Percentiles rank a stretch among this genome's conserved stretches.
Conservation (phyloP, 1,140 invertebrate genomes). For the Drosophila micromelanica region DNA sequence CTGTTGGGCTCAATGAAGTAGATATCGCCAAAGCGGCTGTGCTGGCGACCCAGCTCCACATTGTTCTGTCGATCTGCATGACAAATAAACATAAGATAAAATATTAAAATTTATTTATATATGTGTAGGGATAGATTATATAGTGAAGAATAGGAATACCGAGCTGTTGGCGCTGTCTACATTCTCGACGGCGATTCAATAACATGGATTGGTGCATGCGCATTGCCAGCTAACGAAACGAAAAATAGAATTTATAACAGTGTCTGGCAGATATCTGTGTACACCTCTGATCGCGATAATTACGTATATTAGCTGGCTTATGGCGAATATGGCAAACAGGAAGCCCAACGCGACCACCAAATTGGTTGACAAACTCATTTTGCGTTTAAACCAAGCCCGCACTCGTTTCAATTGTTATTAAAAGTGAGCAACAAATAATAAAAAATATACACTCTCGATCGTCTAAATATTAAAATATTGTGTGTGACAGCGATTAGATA, state of each 20-base stretch:
- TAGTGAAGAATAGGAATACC: not conserved
- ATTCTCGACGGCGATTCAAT: conserved; percentile 42
- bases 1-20: conserved; percentile 75
- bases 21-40: conserved; percentile 68
- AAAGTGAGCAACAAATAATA: conserved; percentile 25
- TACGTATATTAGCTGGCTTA: conserved; percentile 63
- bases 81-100: not conserved
- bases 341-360: conserved; percentile 56
- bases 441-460: conserved; percentile 20
- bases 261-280: not conserved
- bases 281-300: conserved; percentile 23
- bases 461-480: conserved; percentile 12
- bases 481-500: conserved; percentile 60
- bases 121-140: not conserved
- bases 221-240: conserved; percentile 62
- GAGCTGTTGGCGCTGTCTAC: conserved; percentile 29
- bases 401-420: conserved; percentile 16
- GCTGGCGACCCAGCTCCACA: conserved; percentile 55
- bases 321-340: conserved; percentile 48
- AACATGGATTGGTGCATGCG: conserved; percentile 55
- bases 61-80: conserved; percentile 76
- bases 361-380: conserved; percentile 57
- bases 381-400: conserved; percentile 30
- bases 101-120: not conserved
- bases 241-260: conserved; percentile 37